These are phyloP conservation scores for Austrolebias charrua DNA, from an alignment of 2,797 vertebrate species.

Conservation along the genomic window DNA sequence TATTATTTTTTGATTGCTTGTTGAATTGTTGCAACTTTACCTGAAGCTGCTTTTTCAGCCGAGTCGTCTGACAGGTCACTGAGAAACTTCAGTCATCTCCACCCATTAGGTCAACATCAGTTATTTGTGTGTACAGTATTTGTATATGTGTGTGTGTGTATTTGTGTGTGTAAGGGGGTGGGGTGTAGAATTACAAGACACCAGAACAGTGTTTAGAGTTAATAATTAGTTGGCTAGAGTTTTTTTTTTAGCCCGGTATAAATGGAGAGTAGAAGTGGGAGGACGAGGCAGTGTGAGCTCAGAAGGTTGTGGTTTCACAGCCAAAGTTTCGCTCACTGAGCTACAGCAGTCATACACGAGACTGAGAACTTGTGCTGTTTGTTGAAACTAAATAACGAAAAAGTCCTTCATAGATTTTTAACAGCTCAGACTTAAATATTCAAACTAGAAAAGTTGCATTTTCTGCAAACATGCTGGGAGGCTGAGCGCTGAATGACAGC, in stretches of 20 bases:
- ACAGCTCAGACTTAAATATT: too few species aligned
- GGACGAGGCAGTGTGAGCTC: conserved; percentile 10
- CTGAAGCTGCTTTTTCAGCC: not conserved
- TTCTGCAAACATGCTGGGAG: too few species aligned
- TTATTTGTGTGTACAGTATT: conserved; percentile 7
- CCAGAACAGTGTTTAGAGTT: conserved; percentile 39
- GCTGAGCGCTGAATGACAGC: too few species aligned
- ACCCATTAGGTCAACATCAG: conserved; percentile 60
- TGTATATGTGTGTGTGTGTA: conserved; percentile 11
- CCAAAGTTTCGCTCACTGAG: not conserved
- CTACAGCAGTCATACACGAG: not conserved
- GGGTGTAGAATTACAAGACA: conserved; percentile 51
- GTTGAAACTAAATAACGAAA: not conserved
- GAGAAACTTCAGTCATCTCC: conserved; percentile 34
- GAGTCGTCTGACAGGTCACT: conserved; percentile 12
- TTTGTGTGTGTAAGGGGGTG: conserved; percentile 3
- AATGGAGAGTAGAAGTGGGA: conserved; percentile 41
- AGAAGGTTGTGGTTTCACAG: conserved; percentile 19
- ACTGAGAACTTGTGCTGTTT: not conserved
- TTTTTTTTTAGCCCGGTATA: conserved; percentile 65
- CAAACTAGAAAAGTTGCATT: too few species aligned
- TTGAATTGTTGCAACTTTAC: conserved; percentile 6
- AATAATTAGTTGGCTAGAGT: conserved; percentile 40
- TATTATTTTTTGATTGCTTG: not conserved
- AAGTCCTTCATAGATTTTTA: not conserved